Conservation (phyloP, 1,140 invertebrate species). For the Sycobia sp. region DNA sequence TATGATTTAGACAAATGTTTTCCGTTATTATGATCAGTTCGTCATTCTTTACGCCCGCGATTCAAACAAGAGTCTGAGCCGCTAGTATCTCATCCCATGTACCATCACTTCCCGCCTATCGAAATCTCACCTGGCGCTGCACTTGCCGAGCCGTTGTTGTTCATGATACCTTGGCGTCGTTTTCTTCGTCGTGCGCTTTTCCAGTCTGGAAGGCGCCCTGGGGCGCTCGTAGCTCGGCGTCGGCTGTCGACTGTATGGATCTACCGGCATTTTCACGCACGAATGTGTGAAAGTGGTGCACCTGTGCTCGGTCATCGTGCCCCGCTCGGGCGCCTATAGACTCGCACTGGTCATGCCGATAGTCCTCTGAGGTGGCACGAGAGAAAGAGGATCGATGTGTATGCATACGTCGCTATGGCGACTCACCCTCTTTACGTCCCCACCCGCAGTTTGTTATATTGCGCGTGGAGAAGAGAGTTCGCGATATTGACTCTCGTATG, state of each 20-base stretch:
- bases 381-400: no score
- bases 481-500: background rate
- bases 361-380: no score
- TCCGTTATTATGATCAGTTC: no score
- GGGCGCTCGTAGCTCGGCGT: slow-evolving; percentile 69
- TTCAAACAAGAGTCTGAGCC: no score
- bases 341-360: background rate
- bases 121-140: slow-evolving; percentile 2
- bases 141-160: background rate
- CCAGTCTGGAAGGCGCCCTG: no score
- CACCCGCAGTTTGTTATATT: background rate
- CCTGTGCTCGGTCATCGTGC: slow-evolving; percentile 51
- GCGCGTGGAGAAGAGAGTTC: no score
- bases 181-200: no score
- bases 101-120: no score
- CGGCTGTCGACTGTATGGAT: slow-evolving; percentile 69
- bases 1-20: no score
- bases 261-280: slow-evolving; percentile 69
- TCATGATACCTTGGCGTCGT: background rate
- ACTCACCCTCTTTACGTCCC: background rate
- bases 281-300: slow-evolving; percentile 62
- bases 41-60: no score
- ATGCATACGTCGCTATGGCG: slow-evolving; percentile 18
- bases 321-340: background rate
- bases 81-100: no score